Evolutionary conservation across 2,113 vertebrate species (phyloP).

Genomic region (Talpa occidentalis): DNA sequence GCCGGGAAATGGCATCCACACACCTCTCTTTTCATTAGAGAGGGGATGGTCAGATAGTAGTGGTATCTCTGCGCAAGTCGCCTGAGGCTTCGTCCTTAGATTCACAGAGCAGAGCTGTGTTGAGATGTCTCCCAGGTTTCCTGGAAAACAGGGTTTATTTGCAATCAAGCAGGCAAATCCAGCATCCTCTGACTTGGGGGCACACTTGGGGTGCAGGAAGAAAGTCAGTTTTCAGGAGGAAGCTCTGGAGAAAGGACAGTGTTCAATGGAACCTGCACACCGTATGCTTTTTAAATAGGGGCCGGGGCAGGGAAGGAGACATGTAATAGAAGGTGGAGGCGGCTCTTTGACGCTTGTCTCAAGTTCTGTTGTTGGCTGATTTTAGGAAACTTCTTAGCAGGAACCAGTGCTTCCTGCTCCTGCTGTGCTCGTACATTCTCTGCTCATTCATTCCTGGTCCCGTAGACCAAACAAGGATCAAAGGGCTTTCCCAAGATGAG

Average conservation of each 20-base stretch:
- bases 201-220: not conserved
- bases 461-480: not conserved
- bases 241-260: not conserved
- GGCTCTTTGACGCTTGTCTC: not conserved
- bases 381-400: not conserved
- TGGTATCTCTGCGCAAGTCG: not conserved
- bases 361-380: not conserved
- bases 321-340: not conserved
- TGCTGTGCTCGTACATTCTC: accelerated
- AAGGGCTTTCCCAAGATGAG: not conserved
- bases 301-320: not conserved
- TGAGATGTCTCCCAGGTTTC: not conserved
- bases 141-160: not conserved
- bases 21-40: not conserved
- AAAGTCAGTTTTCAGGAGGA: not conserved
- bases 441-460: not conserved
- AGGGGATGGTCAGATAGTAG: not conserved
- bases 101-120: not conserved
- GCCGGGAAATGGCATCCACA: not conserved
- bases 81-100: not conserved
- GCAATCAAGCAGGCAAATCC: not conserved
- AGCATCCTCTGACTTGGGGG: not conserved
- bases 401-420: not conserved
- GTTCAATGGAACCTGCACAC: not conserved
- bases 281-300: not conserved